These are phyloP conservation scores for Hydrotaea diabolus DNA, from an alignment of 2,888 invertebrate genomes.

Conservation along the genomic window DNA sequence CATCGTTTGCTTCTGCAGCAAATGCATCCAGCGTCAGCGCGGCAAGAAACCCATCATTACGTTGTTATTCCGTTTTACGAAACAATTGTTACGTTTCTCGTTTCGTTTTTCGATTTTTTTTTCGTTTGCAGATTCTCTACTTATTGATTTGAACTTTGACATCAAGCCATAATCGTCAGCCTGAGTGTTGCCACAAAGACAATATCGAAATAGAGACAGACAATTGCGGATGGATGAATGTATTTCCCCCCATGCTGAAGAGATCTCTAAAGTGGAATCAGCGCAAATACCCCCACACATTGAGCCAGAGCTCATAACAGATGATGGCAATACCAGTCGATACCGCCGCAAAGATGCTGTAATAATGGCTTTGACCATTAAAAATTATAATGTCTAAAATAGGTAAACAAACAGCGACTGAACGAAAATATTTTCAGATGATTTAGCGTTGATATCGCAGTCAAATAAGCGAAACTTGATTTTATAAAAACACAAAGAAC, in stretches of 20 bases:
- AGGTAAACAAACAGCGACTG: constrained; percentile 32
- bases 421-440: constrained; percentile 54
- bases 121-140: constrained; percentile 41
- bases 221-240: constrained; percentile 15
- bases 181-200: constrained; percentile 40
- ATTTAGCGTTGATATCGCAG: constrained; percentile 52
- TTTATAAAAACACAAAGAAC: background rate
- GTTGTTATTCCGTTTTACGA: constrained; percentile 45
- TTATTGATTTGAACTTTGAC: constrained; percentile 67
- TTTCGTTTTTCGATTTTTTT: constrained; percentile 18
- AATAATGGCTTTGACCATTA: constrained; percentile 67
- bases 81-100: constrained; percentile 50
- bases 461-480: constrained; percentile 33
- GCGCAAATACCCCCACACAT: constrained; percentile 53
- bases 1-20: constrained; percentile 9
- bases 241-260: constrained; percentile 12
- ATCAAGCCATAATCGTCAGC: constrained; percentile 43
- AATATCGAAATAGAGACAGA: constrained; percentile 25
- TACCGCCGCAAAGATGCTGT: constrained; percentile 47
- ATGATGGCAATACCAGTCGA: constrained; percentile 31
- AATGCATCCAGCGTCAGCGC: background rate
- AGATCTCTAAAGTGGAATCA: constrained; percentile 63
- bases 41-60: constrained; percentile 51
- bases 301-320: background rate
- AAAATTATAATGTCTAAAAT: constrained; percentile 61